These are phyloP conservation scores for Melanostoma scalare DNA, from an alignment of 2,888 invertebrate genomes.

Conservation along the genomic window DNA sequence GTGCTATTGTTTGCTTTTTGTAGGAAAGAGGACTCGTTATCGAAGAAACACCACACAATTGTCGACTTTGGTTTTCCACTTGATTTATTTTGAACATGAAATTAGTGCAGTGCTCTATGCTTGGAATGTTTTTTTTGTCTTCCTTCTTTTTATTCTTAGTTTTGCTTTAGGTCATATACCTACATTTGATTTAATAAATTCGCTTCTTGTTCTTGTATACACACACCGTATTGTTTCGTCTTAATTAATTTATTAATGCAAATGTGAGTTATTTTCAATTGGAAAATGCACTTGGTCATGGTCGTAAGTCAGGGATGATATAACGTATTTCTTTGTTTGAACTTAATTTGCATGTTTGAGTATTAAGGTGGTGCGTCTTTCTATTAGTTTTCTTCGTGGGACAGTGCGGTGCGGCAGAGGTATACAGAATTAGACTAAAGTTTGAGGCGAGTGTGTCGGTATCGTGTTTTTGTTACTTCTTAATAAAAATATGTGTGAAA, in stretches of 20 bases:
- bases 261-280: conserved; percentile 42
- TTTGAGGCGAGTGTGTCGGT: too few relatives aligned
- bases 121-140: conserved; percentile 3
- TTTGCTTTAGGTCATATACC: conserved; percentile 29
- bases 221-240: conserved; percentile 10
- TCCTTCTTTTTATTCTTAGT: not conserved
- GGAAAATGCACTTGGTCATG: conserved; percentile 38
- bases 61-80: conserved; percentile 52
- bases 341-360: conserved; percentile 29
- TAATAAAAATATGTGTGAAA: too few relatives aligned
- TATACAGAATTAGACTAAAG: not conserved
- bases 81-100: conserved; percentile 67
- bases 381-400: not conserved
- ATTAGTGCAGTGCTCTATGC: conserved; percentile 35
- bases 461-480: too few relatives aligned
- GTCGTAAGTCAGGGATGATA: conserved; percentile 31
- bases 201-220: not conserved
- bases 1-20: not conserved
- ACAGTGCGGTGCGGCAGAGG: not conserved
- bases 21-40: conserved; percentile 37
- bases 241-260: conserved; percentile 66
- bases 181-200: conserved; percentile 2
- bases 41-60: conserved; percentile 42
- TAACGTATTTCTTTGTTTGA: conserved; percentile 9
- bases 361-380: conserved; percentile 34